Evolutionary conservation across 2,888 invertebrate genomes (phyloP).

Genomic region (Rotaria magnacalcarata): DNA sequence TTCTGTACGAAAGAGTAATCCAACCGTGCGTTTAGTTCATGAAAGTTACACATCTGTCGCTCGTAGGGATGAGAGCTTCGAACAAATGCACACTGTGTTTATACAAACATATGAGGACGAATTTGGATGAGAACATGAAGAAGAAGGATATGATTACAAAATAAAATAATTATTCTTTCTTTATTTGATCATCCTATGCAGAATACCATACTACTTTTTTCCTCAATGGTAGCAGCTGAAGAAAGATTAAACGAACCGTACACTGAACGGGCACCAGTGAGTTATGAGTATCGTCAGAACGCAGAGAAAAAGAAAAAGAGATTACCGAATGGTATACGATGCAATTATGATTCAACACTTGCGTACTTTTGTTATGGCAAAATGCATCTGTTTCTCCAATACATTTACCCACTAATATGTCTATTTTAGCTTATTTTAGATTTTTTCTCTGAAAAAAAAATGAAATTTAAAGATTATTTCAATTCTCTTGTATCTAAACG

Average conservation of each 20-base stretch:
- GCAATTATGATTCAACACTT: conserved; percentile 5
- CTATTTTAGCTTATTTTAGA: neutral
- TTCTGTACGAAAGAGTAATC: neutral
- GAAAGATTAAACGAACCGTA: conserved; percentile 18
- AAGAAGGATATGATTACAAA: conserved; percentile 35
- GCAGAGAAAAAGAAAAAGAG: neutral
- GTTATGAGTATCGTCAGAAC: neutral
- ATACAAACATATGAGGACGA: neutral
- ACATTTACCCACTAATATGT: neutral
- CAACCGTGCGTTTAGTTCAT: neutral
- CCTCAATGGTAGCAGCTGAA: neutral
- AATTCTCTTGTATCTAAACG: conserved; percentile 9
- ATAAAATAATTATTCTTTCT: conserved; percentile 17
- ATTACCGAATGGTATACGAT: neutral
- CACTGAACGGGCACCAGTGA: neutral
- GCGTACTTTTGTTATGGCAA: neutral
- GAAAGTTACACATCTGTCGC: conserved; percentile 8
- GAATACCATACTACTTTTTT: neutral
- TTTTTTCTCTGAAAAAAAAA: neutral
- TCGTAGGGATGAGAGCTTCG: neutral
- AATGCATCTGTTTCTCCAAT: neutral
- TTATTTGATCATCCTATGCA: neutral
- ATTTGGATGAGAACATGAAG: neutral
- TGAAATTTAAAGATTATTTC: conserved; percentile 36
- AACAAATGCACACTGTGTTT: neutral